Evolutionary conservation across 2,113 vertebrate genomes (phyloP).

Genomic region (Calypte anna): DNA sequence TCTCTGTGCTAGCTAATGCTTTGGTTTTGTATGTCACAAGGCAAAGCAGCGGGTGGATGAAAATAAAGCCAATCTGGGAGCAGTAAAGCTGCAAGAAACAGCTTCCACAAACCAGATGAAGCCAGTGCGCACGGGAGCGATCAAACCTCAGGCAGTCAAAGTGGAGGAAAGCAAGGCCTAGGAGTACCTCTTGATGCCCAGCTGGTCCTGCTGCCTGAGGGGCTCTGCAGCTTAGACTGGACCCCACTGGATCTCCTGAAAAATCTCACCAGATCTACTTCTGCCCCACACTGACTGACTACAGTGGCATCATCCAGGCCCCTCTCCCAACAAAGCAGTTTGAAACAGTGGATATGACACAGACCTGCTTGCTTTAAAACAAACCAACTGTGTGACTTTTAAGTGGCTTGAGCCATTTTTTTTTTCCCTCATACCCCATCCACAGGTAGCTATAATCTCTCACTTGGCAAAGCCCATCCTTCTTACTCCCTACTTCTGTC

Average conservation of each 20-base stretch:
- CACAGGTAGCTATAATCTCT: constrained; percentile 11
- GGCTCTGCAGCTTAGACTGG: constrained; percentile 29
- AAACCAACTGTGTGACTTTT: constrained; percentile 63
- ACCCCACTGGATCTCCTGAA: constrained; percentile 32
- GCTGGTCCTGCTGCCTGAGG: constrained; percentile 22
- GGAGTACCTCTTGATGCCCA: constrained; percentile 3
- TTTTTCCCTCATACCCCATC: not conserved
- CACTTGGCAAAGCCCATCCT: constrained; percentile 23
- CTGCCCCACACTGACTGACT: constrained; percentile 34
- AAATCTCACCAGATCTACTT: constrained; percentile 4
- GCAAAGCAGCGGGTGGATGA: constrained; percentile 88
- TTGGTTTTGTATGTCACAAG: constrained; percentile 73
- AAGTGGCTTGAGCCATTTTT: constrained; percentile 53
- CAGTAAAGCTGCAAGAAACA: constrained; percentile 88
- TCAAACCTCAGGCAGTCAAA: constrained; percentile 92
- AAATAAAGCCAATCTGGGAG: constrained; percentile 81
- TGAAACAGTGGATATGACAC: constrained; percentile 69
- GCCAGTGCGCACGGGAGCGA: constrained; percentile 87
- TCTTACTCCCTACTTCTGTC: constrained; percentile 34
- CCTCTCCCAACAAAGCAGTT: constrained; percentile 61
- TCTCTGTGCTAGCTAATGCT: not conserved
- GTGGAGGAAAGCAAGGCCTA: constrained; percentile 93
- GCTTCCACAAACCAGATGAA: constrained; percentile 83
- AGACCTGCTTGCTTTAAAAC: constrained; percentile 76
- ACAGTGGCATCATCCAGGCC: constrained; percentile 15